These are phyloP conservation scores for Balaeniceps rex DNA, from an alignment of 2,113 vertebrate genomes.

Conservation along the genomic window DNA sequence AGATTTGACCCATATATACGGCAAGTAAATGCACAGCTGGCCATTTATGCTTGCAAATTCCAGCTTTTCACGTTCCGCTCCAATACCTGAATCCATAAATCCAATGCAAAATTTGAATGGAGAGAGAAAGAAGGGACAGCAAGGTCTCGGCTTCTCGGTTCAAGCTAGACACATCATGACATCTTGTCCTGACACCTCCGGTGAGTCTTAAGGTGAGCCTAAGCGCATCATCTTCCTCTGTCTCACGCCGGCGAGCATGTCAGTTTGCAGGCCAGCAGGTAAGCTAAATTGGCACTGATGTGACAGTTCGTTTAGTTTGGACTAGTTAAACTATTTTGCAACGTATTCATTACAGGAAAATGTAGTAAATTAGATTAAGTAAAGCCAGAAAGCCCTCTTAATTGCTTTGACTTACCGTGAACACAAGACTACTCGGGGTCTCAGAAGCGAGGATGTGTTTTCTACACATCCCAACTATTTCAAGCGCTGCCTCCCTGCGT, in stretches of 20 bases:
- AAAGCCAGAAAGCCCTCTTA: background rate
- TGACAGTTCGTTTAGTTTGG: background rate
- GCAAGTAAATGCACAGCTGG: background rate
- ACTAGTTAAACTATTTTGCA: background rate
- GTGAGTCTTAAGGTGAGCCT: background rate
- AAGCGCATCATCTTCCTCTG: background rate
- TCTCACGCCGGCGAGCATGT: accelerated
- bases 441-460: background rate
- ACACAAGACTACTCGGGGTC: background rate
- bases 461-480: background rate
- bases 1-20: background rate
- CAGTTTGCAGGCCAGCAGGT: background rate
- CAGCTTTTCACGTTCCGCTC: background rate
- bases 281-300: background rate
- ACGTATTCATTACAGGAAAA: background rate
- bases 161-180: accelerated
- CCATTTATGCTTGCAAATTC: background rate
- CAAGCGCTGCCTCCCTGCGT: background rate
- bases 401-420: background rate
- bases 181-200: accelerated
- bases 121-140: background rate
- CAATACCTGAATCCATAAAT: background rate
- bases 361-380: background rate
- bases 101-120: background rate
- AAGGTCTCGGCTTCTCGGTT: background rate